phyloP scores from a whole-genome alignment of 2,888 invertebrate genomes.

The Empis stercorea region DNA sequence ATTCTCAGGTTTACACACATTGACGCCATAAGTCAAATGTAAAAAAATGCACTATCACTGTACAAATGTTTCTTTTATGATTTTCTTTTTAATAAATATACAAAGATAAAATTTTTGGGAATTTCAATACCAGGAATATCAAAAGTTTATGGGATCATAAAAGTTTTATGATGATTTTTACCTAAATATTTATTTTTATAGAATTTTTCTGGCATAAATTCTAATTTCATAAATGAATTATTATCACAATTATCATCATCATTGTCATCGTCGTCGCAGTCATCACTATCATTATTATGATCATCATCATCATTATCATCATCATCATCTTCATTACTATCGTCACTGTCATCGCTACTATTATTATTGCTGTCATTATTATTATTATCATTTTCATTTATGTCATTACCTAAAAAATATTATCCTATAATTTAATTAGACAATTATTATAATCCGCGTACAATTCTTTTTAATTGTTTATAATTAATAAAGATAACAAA shows the following conservation, averaged over 20 bases:
- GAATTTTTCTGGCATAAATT: background rate
- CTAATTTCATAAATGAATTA: slow-evolving; percentile 15
- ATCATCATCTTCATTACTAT: slow-evolving; percentile 21
- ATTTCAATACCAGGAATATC: background rate
- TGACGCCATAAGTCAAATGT: no score
- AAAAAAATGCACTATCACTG: no score
- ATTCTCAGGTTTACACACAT: no score
- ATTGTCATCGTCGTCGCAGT: slow-evolving; percentile 29
- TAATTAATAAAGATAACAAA: no score
- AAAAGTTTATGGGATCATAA: background rate
- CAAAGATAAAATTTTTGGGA: no score
- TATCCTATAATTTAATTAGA: slow-evolving; percentile 16
- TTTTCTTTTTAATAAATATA: background rate
- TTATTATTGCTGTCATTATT: slow-evolving; percentile 32
- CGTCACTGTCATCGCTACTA: slow-evolving; percentile 27
- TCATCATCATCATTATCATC: slow-evolving; percentile 34
- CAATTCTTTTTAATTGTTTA: no score
- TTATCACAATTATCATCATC: slow-evolving; percentile 35
- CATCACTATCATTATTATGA: no score
- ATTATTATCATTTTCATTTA: slow-evolving; percentile 37
- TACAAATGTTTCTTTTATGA: background rate
- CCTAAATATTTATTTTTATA: background rate
- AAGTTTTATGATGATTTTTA: background rate
- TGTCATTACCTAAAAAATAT: slow-evolving; percentile 22
- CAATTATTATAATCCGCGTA: no score